phyloP scores from a whole-genome alignment of 37 sponge, comb jelly and placozoan species.

The Cliona cf. orientalis region DNA sequence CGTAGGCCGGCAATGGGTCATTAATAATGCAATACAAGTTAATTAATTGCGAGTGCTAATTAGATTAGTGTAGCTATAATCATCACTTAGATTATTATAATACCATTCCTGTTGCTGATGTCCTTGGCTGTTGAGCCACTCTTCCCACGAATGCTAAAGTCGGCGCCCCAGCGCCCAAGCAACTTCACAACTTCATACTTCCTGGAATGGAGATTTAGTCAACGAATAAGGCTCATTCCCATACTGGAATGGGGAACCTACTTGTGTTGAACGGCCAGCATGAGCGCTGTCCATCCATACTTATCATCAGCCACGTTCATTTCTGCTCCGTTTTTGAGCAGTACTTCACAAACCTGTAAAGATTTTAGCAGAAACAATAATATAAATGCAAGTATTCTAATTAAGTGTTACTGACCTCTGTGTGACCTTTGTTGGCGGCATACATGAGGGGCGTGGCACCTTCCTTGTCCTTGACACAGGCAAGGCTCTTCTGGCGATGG shows the following conservation, averaged over 20 bases:
- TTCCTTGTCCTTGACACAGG: constrained; percentile 47
- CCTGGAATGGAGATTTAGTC: constrained; percentile 15
- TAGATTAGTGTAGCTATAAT: too few species aligned
- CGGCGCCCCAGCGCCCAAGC: constrained; percentile 56
- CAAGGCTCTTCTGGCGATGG: not conserved
- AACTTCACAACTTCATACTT: constrained; percentile 64
- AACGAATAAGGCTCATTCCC: not conserved
- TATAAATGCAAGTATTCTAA: not conserved
- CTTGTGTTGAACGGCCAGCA: constrained; percentile 86
- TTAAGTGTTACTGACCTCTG: constrained; percentile 40
- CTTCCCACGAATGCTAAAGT: constrained; percentile 64
- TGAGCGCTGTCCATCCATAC: constrained; percentile 85
- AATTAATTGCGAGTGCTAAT: not conserved
- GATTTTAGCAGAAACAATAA: not conserved
- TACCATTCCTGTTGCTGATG: constrained; percentile 49
- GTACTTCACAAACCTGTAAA: constrained; percentile 38
- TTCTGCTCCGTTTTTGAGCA: constrained; percentile 56
- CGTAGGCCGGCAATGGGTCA: too few species aligned
- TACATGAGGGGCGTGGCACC: constrained; percentile 92
- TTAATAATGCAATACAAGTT: not conserved
- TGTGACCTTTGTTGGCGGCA: constrained; percentile 75
- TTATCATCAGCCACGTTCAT: constrained; percentile 71
- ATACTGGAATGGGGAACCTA: constrained; percentile 3
- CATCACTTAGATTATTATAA: too few species aligned
- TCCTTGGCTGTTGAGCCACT: constrained; percentile 77